phyloP scores from a whole-genome alignment of 2,797 vertebrate genomes.

The Adrianichthys oophorus region DNA sequence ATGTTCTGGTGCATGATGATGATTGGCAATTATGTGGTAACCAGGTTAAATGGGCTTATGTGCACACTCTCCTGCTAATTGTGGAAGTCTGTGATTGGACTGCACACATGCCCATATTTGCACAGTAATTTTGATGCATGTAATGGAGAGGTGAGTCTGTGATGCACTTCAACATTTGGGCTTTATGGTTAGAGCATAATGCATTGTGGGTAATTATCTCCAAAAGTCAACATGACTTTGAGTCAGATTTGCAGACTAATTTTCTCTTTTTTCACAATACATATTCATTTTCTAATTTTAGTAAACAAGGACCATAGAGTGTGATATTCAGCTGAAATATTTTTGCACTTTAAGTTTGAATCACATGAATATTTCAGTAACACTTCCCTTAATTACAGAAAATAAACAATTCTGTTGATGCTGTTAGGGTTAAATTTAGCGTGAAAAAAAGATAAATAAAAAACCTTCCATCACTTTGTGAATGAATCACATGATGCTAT shows the following conservation, averaged over 20 bases:
- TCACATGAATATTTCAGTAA: not conserved
- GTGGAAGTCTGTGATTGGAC: conserved; percentile 11
- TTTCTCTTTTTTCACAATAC: not conserved
- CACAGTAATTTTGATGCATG: conserved; percentile 14
- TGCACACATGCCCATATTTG: conserved; percentile 12
- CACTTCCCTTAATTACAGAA: not conserved
- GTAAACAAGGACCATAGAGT: not conserved
- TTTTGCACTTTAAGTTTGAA: not conserved
- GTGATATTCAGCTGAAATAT: not conserved
- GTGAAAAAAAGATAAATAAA: too few relatives aligned
- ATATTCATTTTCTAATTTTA: not conserved
- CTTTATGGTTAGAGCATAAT: conserved; percentile 1
- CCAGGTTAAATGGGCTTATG: conserved; percentile 34
- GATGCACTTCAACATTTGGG: conserved; percentile 10
- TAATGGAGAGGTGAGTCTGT: conserved; percentile 6
- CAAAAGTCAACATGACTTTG: not conserved
- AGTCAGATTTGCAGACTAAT: conserved; percentile 2
- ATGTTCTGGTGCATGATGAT: conserved; percentile 36
- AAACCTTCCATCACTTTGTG: too few relatives aligned
- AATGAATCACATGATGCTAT: too few relatives aligned
- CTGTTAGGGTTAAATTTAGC: not conserved
- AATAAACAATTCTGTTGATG: not conserved
- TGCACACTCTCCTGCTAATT: conserved; percentile 5
- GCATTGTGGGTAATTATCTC: conserved; percentile 5
- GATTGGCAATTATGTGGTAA: conserved; percentile 46